Conservation (phyloP, 2,888 invertebrate genomes). For the Prenolepis imparis region DNA sequence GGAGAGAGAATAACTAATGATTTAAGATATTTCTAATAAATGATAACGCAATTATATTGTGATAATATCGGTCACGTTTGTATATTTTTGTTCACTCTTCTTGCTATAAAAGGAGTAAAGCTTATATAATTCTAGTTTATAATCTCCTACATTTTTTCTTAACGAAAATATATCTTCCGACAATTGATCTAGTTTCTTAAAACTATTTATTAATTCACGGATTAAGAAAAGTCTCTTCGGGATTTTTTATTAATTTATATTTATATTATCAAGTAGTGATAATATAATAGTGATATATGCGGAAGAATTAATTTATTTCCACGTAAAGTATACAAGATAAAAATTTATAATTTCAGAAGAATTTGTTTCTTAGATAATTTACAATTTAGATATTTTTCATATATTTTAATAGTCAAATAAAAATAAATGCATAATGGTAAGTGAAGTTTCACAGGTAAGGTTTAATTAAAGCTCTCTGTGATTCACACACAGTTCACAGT, state of each 20-base stretch:
- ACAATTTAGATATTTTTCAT: not conserved
- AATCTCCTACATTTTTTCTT: not conserved
- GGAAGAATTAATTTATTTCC: not conserved
- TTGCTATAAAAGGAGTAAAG: not conserved
- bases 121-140: not conserved
- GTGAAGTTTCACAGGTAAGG: constrained; percentile 52
- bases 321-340: not conserved
- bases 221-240: not conserved
- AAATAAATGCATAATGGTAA: constrained; percentile 52
- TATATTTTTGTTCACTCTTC: not conserved
- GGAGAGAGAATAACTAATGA: not conserved
- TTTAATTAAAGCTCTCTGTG: not conserved
- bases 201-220: not conserved
- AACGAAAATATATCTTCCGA: too few relatives aligned
- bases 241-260: not conserved
- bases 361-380: not conserved
- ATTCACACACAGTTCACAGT: not conserved
- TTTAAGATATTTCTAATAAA: not conserved
- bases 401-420: not conserved
- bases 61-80: not conserved
- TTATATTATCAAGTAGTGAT: not conserved
- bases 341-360: too few relatives aligned
- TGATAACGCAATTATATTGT: not conserved
- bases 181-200: not conserved
- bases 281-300: not conserved